A percentile compares a stretch with the other conserved stretches of the same genome.
phyloP scores from a whole-genome alignment of 2,113 vertebrate species.

The Chaetops frenatus region DNA sequence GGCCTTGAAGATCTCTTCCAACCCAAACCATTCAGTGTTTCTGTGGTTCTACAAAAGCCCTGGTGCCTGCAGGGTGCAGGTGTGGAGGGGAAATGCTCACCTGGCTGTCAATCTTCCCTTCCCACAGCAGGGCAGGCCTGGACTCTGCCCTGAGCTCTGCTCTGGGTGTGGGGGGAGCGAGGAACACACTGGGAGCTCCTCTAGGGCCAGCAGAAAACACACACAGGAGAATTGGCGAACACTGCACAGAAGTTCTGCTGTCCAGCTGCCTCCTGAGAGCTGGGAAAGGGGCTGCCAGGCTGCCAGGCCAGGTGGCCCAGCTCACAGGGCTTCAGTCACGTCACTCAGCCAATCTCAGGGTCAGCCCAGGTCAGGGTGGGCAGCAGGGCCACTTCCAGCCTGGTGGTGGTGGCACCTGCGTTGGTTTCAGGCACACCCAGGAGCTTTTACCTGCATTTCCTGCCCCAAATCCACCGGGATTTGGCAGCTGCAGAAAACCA shows the following conservation, averaged over 20 bases:
- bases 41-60: background rate
- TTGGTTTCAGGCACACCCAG: background rate
- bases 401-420: background rate
- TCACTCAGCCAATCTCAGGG: accelerated
- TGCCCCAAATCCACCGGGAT: background rate
- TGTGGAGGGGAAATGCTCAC: accelerated
- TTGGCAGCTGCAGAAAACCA: background rate
- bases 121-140: background rate
- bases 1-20: background rate
- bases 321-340: accelerated
- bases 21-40: background rate
- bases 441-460: accelerated
- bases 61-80: background rate
- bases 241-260: background rate
- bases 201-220: background rate
- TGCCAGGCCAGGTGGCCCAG: background rate
- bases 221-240: accelerated
- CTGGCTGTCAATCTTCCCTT: background rate
- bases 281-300: background rate
- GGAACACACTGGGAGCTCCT: background rate
- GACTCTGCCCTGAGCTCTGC: background rate
- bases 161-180: accelerated
- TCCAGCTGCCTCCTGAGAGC: background rate
- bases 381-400: background rate
- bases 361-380: background rate